Conservation (phyloP, 2,888 invertebrate species). For the Cantharis rufa region DNA sequence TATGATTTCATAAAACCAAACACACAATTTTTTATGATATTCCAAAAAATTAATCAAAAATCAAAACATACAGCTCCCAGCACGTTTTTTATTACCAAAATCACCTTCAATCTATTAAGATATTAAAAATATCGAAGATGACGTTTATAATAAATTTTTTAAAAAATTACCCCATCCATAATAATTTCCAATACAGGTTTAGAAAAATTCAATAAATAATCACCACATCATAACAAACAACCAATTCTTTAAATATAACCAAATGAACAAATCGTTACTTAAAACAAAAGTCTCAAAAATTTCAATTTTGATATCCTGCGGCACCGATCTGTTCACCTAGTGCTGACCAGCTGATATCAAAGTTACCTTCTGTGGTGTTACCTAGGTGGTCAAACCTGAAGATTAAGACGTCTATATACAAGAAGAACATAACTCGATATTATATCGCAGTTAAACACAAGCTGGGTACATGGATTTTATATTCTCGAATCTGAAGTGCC, state of each 20-base stretch:
- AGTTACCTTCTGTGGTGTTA: conserved; percentile 33
- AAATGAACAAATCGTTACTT: conserved; percentile 37
- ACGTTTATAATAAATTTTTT: background rate
- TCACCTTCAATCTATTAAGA: conserved; percentile 1
- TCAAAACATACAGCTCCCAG: background rate
- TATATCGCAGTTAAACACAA: conserved; percentile 49
- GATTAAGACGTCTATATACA: conserved; percentile 50
- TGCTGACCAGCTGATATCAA: conserved; percentile 24
- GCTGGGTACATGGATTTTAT: conserved; percentile 47
- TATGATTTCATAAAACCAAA: background rate
- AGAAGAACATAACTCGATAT: conserved; percentile 43
- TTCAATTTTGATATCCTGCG: conserved; percentile 26
- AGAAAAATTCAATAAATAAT: conserved; percentile 23
- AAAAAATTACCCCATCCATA: background rate
- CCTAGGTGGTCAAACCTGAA: conserved; percentile 46
- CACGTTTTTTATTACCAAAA: background rate
- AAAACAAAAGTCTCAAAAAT: conserved; percentile 35
- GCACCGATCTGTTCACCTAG: background rate
- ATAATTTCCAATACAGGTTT: background rate
- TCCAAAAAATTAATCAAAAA: conserved; percentile 1
- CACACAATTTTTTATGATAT: background rate
- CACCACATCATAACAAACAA: conserved; percentile 11
- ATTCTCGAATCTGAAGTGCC: conserved; percentile 43
- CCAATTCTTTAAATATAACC: conserved; percentile 16
- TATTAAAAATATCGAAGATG: background rate